These are phyloP conservation scores for Alcedo atthis DNA, from an alignment of 2,797 vertebrate species.

Conservation along the genomic window DNA sequence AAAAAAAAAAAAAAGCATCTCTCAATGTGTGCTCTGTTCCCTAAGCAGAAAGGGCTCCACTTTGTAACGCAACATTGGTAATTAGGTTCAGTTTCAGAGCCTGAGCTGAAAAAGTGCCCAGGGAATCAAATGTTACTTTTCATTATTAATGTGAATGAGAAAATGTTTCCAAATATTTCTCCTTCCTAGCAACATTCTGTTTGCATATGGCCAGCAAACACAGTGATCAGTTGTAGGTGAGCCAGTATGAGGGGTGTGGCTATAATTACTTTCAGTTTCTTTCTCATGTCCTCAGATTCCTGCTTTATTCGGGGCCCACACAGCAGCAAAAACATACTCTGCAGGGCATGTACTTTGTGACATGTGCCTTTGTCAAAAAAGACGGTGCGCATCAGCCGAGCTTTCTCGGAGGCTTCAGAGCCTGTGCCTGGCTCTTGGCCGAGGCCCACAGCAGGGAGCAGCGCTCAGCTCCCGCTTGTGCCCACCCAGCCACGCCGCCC, in stretches of 20 bases:
- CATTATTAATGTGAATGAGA: slow-evolving; percentile 52
- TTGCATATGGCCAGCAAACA: background rate
- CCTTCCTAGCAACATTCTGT: background rate
- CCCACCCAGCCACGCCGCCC: too few species aligned
- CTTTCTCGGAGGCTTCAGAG: background rate
- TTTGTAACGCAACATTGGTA: slow-evolving; percentile 51
- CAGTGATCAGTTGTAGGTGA: background rate
- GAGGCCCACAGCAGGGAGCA: background rate
- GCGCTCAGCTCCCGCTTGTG: too few species aligned
- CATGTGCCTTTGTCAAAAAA: background rate
- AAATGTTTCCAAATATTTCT: slow-evolving; percentile 39
- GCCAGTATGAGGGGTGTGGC: background rate
- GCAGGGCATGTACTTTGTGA: background rate
- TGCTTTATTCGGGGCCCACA: background rate
- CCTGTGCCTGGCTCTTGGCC: too few species aligned
- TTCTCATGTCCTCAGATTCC: background rate
- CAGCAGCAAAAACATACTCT: background rate
- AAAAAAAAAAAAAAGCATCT: background rate
- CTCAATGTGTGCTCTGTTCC: slow-evolving; percentile 15
- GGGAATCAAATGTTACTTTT: slow-evolving; percentile 64
- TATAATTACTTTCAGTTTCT: background rate
- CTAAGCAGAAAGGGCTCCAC: slow-evolving; percentile 19
- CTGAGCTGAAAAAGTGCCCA: slow-evolving; percentile 43
- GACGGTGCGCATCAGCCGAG: background rate
- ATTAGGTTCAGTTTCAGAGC: slow-evolving; percentile 69